These are phyloP conservation scores for Leptopilina boulardi DNA, from an alignment of 1,140 invertebrate species.

Conservation along the genomic window DNA sequence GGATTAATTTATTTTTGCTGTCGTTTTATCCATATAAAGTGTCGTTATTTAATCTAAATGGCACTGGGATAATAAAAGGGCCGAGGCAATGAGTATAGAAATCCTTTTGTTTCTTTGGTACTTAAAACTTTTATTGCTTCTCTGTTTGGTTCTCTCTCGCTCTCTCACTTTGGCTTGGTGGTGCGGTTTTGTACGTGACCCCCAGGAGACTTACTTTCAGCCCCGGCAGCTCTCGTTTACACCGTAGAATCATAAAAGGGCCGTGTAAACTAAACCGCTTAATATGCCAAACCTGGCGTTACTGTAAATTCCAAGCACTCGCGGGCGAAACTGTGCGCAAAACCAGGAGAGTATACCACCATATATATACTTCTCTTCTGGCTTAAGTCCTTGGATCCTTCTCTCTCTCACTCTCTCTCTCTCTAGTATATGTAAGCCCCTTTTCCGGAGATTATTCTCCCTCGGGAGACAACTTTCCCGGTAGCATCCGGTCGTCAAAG, in stretches of 20 bases:
- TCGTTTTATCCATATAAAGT: background rate
- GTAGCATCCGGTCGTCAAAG: constrained; percentile 4
- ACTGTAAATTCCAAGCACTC: constrained; percentile 36
- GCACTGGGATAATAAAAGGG: background rate
- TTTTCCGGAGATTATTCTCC: constrained; percentile 33
- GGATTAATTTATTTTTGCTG: too few species aligned
- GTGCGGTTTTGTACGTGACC: constrained; percentile 4
- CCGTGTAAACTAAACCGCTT: constrained; percentile 34
- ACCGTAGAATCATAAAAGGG: constrained; percentile 20
- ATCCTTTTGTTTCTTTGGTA: background rate
- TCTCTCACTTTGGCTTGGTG: background rate
- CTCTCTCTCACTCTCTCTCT: background rate
- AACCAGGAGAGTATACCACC: background rate
- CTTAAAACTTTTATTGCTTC: constrained; percentile 27
- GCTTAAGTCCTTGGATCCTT: constrained; percentile 3
- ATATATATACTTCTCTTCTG: constrained; percentile 14
- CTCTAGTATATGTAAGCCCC: background rate
- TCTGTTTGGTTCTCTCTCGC: background rate
- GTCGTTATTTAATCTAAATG: background rate
- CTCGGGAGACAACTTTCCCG: constrained; percentile 27
- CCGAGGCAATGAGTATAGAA: background rate
- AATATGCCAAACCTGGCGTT: constrained; percentile 38
- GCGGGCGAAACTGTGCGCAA: constrained; percentile 18
- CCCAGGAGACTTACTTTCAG: constrained; percentile 3
- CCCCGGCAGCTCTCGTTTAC: constrained; percentile 20